These are phyloP conservation scores for Apodemia mormo DNA, from an alignment of 2,888 invertebrate species.

Conservation along the genomic window DNA sequence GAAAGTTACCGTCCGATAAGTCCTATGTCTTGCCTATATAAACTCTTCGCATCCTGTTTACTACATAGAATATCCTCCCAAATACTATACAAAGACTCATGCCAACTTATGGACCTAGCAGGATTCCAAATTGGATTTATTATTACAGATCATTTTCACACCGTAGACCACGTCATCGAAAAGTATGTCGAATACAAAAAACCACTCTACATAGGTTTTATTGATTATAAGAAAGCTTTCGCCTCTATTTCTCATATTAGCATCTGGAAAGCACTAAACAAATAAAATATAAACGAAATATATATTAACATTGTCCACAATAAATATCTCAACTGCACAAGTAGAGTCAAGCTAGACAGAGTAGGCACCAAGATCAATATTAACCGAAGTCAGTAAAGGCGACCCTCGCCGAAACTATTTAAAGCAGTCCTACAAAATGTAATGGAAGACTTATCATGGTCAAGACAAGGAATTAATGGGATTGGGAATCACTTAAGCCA, in stretches of 20 bases:
- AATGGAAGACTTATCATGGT: conserved; percentile 29
- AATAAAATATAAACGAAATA: neutral
- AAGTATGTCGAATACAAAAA: conserved; percentile 4
- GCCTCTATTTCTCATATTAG: neutral
- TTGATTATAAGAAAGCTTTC: neutral
- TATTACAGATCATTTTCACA: neutral
- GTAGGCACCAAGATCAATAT: conserved; percentile 25
- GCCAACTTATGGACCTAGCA: too few relatives aligned
- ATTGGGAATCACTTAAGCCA: too few relatives aligned
- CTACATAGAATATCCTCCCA: too few relatives aligned
- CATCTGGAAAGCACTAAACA: conserved; percentile 20
- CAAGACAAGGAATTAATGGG: conserved; percentile 28
- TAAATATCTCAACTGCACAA: conserved; percentile 27
- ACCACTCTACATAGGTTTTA: neutral
- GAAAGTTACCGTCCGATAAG: too few relatives aligned
- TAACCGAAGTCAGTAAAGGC: conserved; percentile 29
- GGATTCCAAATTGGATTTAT: too few relatives aligned
- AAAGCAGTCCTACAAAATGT: neutral
- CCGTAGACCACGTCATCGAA: neutral
- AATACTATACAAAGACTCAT: too few relatives aligned
- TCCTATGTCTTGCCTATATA: too few relatives aligned
- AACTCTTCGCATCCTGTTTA: too few relatives aligned
- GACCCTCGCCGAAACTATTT: too few relatives aligned
- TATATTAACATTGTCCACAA: conserved; percentile 26
- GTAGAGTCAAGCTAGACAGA: conserved; percentile 22